Evolutionary conservation across 2,888 invertebrate genomes (phyloP).

Genomic region (Teinopalpus imperialis): DNA sequence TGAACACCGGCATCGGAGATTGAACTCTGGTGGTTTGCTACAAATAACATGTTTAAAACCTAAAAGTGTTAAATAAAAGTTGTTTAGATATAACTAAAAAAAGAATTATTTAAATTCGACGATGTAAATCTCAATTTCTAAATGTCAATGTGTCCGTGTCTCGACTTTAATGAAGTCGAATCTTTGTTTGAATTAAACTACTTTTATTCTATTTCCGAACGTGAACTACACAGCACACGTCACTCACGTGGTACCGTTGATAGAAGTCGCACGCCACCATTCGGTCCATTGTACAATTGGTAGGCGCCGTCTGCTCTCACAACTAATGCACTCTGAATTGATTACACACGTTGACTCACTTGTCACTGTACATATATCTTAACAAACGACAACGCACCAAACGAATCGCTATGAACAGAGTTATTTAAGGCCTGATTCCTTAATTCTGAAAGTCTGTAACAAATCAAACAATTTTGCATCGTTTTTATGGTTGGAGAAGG

Average conservation of each 20-base stretch:
- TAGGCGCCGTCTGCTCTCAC: conserved; percentile 64
- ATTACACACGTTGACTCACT: conserved; percentile 27
- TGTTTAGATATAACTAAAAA: too few species aligned
- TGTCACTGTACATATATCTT: conserved; percentile 17
- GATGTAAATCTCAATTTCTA: too few species aligned
- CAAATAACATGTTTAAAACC: too few species aligned
- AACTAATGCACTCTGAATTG: conserved; percentile 35
- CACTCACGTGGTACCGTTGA: conserved; percentile 41
- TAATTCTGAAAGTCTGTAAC: neutral
- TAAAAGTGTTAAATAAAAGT: too few species aligned
- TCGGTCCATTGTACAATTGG: conserved; percentile 69
- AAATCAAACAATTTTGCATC: neutral
- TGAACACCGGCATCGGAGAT: too few species aligned
- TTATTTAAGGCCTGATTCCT: neutral
- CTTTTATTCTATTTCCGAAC: conserved; percentile 10
- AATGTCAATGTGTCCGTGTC: too few species aligned
- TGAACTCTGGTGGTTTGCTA: too few species aligned
- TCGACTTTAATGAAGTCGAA: too few species aligned
- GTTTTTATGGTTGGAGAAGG: too few species aligned
- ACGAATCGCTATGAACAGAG: conserved; percentile 12
- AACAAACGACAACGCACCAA: conserved; percentile 9
- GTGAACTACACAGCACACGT: conserved; percentile 17
- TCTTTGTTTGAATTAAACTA: too few species aligned
- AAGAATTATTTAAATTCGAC: too few species aligned
- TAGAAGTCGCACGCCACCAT: conserved; percentile 55